These are phyloP conservation scores for Zhuqinia jingwanae DNA, from an alignment of 2,888 invertebrate species.

Conservation along the genomic window DNA sequence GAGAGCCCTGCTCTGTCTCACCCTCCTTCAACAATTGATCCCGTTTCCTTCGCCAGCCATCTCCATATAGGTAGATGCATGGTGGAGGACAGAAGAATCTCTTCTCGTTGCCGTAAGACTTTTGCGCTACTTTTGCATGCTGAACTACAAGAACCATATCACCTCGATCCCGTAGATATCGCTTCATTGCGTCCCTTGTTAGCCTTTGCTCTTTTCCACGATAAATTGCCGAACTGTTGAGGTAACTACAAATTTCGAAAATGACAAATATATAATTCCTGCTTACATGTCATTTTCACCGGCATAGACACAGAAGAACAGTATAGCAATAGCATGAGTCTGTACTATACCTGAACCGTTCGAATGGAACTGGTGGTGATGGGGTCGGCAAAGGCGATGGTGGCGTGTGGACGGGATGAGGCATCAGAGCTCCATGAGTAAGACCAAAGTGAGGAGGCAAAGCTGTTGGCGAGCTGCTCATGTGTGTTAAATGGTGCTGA, in stretches of 20 bases:
- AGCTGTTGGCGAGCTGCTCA: conserved; percentile 81
- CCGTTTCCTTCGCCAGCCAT: conserved; percentile 97
- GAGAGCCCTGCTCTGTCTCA: conserved; percentile 93
- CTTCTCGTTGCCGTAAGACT: conserved; percentile 99
- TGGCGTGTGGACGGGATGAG: conserved; percentile 89
- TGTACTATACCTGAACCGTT: conserved; percentile 80
- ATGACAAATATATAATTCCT: not conserved
- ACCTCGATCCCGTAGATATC: conserved; percentile 95
- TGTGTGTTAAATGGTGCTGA: conserved; percentile 80
- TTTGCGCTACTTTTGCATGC: conserved; percentile 99
- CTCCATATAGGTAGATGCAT: conserved; percentile 98
- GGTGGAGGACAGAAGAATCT: conserved; percentile 98
- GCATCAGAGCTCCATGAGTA: conserved; percentile 82
- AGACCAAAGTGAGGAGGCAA: conserved; percentile 92
- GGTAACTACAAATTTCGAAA: conserved; percentile 28
- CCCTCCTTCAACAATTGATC: conserved; percentile 96
- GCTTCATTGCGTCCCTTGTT: conserved; percentile 96
- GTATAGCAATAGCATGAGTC: conserved; percentile 1
- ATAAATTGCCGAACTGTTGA: conserved; percentile 78
- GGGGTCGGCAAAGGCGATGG: conserved; percentile 86
- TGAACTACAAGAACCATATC: conserved; percentile 98
- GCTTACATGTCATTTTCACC: not conserved
- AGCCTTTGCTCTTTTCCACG: conserved; percentile 89
- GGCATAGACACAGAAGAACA: not conserved
- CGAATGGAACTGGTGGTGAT: conserved; percentile 81